Conservation (phyloP, 1,140 invertebrate species). For the Propsilocerus akamusi region DNA sequence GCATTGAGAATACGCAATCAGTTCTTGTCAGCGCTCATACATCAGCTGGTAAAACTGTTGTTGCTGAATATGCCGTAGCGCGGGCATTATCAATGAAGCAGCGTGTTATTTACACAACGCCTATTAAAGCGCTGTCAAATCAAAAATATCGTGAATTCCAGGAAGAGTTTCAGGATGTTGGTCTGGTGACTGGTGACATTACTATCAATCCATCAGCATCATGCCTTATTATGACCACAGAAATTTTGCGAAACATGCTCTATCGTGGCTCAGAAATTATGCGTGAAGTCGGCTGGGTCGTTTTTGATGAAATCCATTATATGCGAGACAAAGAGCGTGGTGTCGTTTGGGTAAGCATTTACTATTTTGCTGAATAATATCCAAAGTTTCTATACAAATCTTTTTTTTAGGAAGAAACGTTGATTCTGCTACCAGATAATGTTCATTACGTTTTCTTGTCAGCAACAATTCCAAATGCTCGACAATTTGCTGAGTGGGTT, state of each 20-base stretch:
- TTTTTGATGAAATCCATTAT: slow-evolving; percentile 99
- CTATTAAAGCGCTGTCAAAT: slow-evolving; percentile 98
- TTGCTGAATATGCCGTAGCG: slow-evolving; percentile 72
- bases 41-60: slow-evolving; percentile 98
- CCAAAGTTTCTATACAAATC: no score
- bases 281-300: slow-evolving; percentile 97
- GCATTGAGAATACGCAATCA: slow-evolving; percentile 95
- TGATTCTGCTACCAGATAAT: slow-evolving; percentile 93
- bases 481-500: slow-evolving; percentile 98
- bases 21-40: slow-evolving; percentile 98
- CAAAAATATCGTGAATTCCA: slow-evolving; percentile 98
- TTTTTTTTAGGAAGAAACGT: slow-evolving; percentile 55
- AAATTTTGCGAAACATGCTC: slow-evolving; percentile 97
- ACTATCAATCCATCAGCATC: slow-evolving; percentile 97
- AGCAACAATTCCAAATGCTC: slow-evolving; percentile 97
- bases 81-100: slow-evolving; percentile 48
- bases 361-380: no score
- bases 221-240: slow-evolving; percentile 99
- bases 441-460: slow-evolving; percentile 98
- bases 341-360: slow-evolving; percentile 89
- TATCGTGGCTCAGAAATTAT: slow-evolving; percentile 96
- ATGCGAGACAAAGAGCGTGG: slow-evolving; percentile 99
- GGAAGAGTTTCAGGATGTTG: slow-evolving; percentile 96
- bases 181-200: slow-evolving; percentile 95
- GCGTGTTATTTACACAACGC: slow-evolving; percentile 97